Base-by-base conservation (phyloP, 2,113 vertebrate genomes). In the Ovis aries region DNA sequence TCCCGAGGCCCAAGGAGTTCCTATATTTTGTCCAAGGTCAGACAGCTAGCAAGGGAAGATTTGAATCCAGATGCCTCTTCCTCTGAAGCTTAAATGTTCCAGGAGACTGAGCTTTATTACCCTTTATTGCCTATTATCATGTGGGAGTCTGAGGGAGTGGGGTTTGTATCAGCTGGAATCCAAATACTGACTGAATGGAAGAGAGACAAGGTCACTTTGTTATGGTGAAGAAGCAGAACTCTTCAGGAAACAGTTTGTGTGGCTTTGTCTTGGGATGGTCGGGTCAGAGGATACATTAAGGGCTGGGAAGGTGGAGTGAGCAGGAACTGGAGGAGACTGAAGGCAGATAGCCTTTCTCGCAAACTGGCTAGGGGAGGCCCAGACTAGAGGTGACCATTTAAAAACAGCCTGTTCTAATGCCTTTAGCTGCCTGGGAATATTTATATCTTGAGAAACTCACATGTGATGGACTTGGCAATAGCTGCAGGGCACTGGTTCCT, bases 381-480 rank as follows among this genome's bases (percentile, higher is more conserved):
- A 87, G 62, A 57, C 78, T 89, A 31, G 40, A 87, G 93, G 55
- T 91, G 88, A 60, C 81, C 90, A 43, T 93, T 94, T 95, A 88
- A 90, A 98, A 97, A 90, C 92, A 97, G 59, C 45, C 77, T 94
- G 64, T 92, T 92, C 94, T 94, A 48, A 85, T 90, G 77, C 53
- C 83, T 92, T 88, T 95, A 64, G 83, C 94, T 93, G 94, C 71
- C 93, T 97, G 93, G 52, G 95, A 97, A 95, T 97, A 97, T 97
- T 95, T 96, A 53, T 97, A 89, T 96, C 97, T 97, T 93, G 78
- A 97, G 94, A 96, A 94, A 90, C 80, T 97, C 94, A 93, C 93
- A 96, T 71, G 96, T 97, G 94, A 92, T 97, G 13, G 80, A 50
- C 94, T 98, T 95, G 98, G 96, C 95, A 94, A 88, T 96, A 71